Base-by-base conservation (phyloP, 2,888 invertebrate species). In the Erpobdella octoculata region DNA sequence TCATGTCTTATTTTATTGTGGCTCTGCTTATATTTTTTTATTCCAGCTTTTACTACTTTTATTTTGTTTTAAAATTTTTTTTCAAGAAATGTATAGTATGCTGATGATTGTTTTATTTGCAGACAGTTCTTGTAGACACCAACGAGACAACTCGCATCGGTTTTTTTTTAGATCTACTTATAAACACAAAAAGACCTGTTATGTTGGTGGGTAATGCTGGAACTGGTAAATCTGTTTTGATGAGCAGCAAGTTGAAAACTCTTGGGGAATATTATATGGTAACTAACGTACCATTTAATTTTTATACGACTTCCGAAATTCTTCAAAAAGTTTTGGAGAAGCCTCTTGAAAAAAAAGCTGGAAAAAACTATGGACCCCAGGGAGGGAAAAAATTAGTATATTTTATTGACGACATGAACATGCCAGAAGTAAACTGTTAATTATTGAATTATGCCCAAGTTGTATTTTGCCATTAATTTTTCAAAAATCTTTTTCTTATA, bases 351-450 rank as follows among this genome's bases (percentile, higher is more conserved):
- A 96, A 96, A 85, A 96, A 96, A 83, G 95, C 95, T 15, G 95
- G 92, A 8, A 86, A 93, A 75, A 95, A 94, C 84, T 96, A 90
- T 79, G 96, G 94, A 0, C 96, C 96, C 18, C 94, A 94, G 0
- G 94, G 95, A n/a, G 93, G 89, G 78, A 93, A 94, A 83, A 91
- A 90, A 0, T 85, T 96, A 58, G 89, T 96, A 74, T 95, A 94
- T 83, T 96, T 96, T 81, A 90, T 96, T 73, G 96, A 96, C 80
- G 96, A 96, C 79, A 90, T 96, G 90, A 96, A 96, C 81, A 96
- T 96, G 94, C 95, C 96, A 0, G 93, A 93, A 86, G 92, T 91
- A 68, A 28, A 21, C 18, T 46, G 38, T 25, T 46, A 41, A 25
- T 38, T 68, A 31, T 37, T 33, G 8, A 37, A 21, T 25, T 6